A percentile compares a stretch with the other conserved stretches of the same genome.
phyloP scores from a whole-genome alignment of 1,140 invertebrate genomes.

The Goniozus legneri region DNA sequence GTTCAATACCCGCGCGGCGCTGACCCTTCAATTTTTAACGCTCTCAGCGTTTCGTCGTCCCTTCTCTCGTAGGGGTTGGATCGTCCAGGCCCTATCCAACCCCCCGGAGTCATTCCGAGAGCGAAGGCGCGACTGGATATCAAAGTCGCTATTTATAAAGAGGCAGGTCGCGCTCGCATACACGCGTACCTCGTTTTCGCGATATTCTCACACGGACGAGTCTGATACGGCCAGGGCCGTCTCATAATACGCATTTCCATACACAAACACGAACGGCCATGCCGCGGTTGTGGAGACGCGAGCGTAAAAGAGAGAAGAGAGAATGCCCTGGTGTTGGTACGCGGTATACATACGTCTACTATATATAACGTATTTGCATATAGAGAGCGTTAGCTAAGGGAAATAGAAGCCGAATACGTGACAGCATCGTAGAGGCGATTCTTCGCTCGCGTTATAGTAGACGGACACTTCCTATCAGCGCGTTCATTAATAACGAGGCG shows the following conservation, averaged over 20 bases:
- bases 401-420: constrained; percentile 56
- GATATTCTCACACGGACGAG: constrained; percentile 10
- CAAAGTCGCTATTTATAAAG: constrained; percentile 53
- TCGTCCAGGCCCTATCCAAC: constrained; percentile 29
- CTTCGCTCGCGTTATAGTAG: constrained; percentile 40
- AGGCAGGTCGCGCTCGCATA: constrained; percentile 18
- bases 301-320: neutral
- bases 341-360: neutral
- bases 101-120: too few species aligned
- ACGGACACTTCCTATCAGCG: constrained; percentile 47
- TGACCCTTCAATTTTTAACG: constrained; percentile 49
- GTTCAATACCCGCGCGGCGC: too few species aligned
- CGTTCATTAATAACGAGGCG: constrained; percentile 45
- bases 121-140: constrained; percentile 42
- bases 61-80: constrained; percentile 6
- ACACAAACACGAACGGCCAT: constrained; percentile 25
- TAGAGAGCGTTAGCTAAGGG: constrained; percentile 55
- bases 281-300: neutral
- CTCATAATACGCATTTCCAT: constrained; percentile 28
- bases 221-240: constrained; percentile 18
- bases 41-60: constrained; percentile 22
- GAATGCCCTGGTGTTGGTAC: neutral
- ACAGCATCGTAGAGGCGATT: constrained; percentile 44
- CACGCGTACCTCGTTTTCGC: neutral
- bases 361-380: constrained; percentile 47